A percentile compares a stretch with the other conserved stretches of the same genome.
Conservation (phyloP, 1,140 invertebrate species). For the Leguminivora glycinivorella region DNA sequence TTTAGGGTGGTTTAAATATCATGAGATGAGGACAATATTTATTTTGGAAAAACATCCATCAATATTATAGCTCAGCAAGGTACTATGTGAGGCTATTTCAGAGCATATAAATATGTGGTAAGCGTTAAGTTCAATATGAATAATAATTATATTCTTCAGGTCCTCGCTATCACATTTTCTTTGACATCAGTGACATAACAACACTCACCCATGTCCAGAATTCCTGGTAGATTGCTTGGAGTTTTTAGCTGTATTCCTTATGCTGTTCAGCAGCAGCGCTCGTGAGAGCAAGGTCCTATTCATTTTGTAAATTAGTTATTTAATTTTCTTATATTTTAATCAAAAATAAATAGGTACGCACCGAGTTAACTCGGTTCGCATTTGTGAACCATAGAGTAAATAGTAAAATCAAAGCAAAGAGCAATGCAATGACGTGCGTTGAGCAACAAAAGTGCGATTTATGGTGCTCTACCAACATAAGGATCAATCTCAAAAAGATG, state of each 20-base stretch:
- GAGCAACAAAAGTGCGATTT: too few relatives aligned
- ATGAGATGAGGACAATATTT: too few relatives aligned
- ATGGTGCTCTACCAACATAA: background rate
- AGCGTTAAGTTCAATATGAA: background rate
- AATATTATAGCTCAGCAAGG: background rate
- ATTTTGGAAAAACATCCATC: too few relatives aligned
- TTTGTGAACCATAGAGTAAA: background rate
- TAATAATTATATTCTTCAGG: background rate
- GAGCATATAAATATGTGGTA: background rate
- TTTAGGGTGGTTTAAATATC: too few relatives aligned
- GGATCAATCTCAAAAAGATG: background rate
- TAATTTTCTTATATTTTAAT: background rate
- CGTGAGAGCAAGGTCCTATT: slow-evolving; percentile 51
- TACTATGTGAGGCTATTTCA: background rate
- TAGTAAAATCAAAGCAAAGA: background rate
- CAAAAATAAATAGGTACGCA: background rate
- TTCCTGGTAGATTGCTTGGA: slow-evolving; percentile 63
- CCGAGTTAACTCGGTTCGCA: background rate
- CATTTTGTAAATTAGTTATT: slow-evolving; percentile 44
- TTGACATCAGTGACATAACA: slow-evolving; percentile 60
- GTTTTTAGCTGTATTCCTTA: slow-evolving; percentile 55
- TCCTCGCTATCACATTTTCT: background rate
- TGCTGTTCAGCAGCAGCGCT: slow-evolving; percentile 49
- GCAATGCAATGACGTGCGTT: background rate
- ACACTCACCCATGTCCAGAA: slow-evolving; percentile 61